Evolutionary conservation across 2,797 vertebrate species (phyloP), one percentile per base, ranked within the genome.

Genomic region (Takifugu ocellatus): DNA sequence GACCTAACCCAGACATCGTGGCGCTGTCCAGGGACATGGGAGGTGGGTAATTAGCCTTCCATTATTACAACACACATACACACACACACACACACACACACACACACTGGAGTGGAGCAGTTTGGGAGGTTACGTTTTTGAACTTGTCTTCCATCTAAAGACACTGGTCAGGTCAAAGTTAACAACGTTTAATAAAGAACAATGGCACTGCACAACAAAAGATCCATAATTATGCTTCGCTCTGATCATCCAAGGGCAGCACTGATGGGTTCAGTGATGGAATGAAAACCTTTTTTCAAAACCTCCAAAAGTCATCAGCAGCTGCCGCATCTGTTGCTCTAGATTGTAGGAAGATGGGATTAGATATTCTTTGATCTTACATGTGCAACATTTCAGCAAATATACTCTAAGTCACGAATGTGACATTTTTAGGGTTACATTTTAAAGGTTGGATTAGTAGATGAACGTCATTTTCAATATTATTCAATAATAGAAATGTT

Each of bases 1-100:
- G 92, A 91, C 91, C 89, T 93, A 90, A 92, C 91, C 92, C 93
- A 93, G 91, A 95, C 91, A 92, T 91, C 82, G 88, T 92, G 92
- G 90, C 92, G 92, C 91, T 94, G 94, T 93, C 93, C 93, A 89
- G 85, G 88, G 90, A 90, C 83, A 79, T 60, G 88, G 86, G 90
- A 91, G 88, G 89, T 82, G 81, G 86, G 90, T 91, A 91, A 92
- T 93, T 93, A 93, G 88, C 86, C 86, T 82, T 90, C 90, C 88
- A 92, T 92, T 92, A 92, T 86, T 88, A 21, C 21, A 21, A 42
- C 8, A 46, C 1, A 61, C 44, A 27, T 47, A 57, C 6, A 45
- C 10, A 31, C 44, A 31, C 6, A 42, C 1, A 55, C 33, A 21
- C 16, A 21, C 16, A 11, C 44, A 46, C n/a, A n/a, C 2, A 21